A percentile compares a stretch with the other conserved stretches of the same genome.
Conservation (phyloP, 2,113 vertebrate species). For the Accipiter cooperii region DNA sequence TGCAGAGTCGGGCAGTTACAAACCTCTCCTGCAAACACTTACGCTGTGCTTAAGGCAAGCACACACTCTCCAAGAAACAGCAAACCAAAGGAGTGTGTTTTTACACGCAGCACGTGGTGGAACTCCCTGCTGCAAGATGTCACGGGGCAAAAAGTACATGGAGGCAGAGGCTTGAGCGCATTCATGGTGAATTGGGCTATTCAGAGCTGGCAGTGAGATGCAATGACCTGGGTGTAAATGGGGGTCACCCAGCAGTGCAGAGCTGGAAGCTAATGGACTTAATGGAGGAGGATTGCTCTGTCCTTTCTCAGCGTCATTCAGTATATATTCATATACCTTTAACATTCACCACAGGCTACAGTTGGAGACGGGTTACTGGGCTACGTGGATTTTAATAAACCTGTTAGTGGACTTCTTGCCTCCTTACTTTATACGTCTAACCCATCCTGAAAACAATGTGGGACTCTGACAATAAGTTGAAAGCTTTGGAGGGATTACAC, state of each 20-base stretch:
- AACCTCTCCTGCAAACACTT: background rate
- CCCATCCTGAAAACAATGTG: background rate
- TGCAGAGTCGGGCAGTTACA: accelerated
- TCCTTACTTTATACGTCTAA: background rate
- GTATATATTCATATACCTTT: background rate
- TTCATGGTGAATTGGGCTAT: background rate
- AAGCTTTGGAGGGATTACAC: slow-evolving; percentile 38
- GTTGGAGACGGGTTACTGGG: background rate
- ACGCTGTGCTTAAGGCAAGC: background rate
- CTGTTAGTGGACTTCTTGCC: background rate
- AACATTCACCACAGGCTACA: background rate
- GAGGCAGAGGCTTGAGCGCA: background rate
- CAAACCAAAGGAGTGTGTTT: background rate
- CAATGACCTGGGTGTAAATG: background rate
- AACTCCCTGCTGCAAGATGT: background rate
- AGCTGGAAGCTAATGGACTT: background rate
- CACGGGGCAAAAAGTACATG: background rate
- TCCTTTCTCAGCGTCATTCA: background rate
- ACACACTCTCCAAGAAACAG: background rate
- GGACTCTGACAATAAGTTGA: background rate
- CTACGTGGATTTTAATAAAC: background rate
- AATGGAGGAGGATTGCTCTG: background rate
- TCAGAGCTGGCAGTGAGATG: background rate
- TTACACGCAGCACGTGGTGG: accelerated
- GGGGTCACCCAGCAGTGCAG: background rate